Conservation (phyloP, 64 coral and sea anemone species). For the Cladopsammia gracilis region DNA sequence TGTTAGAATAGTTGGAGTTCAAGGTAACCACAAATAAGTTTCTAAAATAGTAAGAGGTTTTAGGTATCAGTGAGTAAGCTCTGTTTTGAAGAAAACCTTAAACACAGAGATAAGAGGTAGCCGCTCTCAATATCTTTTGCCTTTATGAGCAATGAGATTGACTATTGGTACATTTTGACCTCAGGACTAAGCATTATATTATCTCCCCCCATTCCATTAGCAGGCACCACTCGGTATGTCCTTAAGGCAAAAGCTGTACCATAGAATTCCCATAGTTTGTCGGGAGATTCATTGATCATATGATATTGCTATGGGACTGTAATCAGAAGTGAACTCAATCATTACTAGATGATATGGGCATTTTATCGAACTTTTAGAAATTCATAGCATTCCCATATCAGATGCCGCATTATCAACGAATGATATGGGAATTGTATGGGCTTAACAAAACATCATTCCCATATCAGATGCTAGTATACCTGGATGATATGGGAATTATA, state of each 20-base stretch:
- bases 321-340: not conserved
- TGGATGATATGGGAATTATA: conserved; percentile 9
- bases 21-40: not conserved
- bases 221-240: not conserved
- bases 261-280: conserved; percentile 8
- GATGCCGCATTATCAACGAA: not conserved
- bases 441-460: not conserved
- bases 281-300: not conserved
- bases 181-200: conserved; percentile 3
- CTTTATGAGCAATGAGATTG: not conserved
- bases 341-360: not conserved
- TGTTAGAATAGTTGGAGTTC: conserved; percentile 3
- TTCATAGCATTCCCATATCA: conserved; percentile 24
- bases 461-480: not conserved
- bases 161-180: not conserved
- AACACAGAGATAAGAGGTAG: not conserved
- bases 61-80: conserved; percentile 3
- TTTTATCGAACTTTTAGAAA: not conserved
- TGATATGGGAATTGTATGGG: conserved; percentile 28
- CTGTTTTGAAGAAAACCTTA: conserved; percentile 2
- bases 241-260: not conserved
- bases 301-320: not conserved
- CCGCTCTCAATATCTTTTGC: not conserved
- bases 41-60: not conserved
- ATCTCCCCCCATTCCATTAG: not conserved